A percentile compares a stretch with the other conserved stretches of the same genome.
Evolutionary conservation across 2,888 invertebrate genomes (phyloP).

Genomic region (Scotopteryx bipunctaria): DNA sequence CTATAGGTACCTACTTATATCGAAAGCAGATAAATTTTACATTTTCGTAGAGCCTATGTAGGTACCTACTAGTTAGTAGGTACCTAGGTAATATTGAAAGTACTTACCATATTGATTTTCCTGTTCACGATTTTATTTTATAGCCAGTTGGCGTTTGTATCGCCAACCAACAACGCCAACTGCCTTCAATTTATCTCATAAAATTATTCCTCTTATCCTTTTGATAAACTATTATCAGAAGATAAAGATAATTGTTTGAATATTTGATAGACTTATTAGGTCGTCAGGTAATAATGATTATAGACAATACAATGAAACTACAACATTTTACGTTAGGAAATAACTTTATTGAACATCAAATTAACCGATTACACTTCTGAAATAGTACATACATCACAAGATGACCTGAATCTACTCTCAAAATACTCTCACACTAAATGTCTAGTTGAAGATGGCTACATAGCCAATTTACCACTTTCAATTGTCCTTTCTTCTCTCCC

Average conservation of each 20-base stretch:
- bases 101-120: constrained; percentile 34
- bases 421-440: constrained; percentile 43
- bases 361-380: constrained; percentile 57
- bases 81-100: not conserved
- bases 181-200: constrained; percentile 55
- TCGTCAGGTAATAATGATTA: constrained; percentile 35
- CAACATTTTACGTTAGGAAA: constrained; percentile 46
- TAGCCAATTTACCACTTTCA: constrained; percentile 15
- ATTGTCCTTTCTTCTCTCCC: constrained; percentile 14
- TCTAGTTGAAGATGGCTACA: constrained; percentile 25
- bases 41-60: too few species aligned
- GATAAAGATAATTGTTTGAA: constrained; percentile 61
- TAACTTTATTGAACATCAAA: constrained; percentile 73
- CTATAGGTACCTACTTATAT: too few species aligned
- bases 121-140: constrained; percentile 26
- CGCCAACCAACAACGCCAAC: constrained; percentile 62
- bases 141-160: constrained; percentile 57
- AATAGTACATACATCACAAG: constrained; percentile 51
- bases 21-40: too few species aligned
- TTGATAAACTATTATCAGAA: constrained; percentile 61
- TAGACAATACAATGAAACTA: constrained; percentile 35
- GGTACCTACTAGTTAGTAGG: too few species aligned
- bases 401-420: constrained; percentile 54
- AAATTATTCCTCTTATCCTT: constrained; percentile 62
- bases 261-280: constrained; percentile 54